Evolutionary conservation across 2,888 invertebrate genomes (phyloP), one percentile per base, ranked within the genome.

Genomic region (Eudemis profundana): DNA sequence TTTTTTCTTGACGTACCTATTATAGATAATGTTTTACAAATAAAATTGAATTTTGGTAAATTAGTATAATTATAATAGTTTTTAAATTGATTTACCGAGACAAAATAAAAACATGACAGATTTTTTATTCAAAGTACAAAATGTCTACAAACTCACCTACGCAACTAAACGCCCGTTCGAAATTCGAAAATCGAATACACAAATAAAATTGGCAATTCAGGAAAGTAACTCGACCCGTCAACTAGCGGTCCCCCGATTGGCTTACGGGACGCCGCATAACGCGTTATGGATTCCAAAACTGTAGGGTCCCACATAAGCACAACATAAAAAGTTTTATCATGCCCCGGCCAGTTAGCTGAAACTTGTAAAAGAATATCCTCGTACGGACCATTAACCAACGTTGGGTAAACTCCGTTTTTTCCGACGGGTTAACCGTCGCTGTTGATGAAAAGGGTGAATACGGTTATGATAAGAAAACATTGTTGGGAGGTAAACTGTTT

Each of bases 321-420:
- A 81, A 83, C 85, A 88, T 90, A 89, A 88, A 90, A 91, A 90
- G 82, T 90, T 90, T 88, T 88, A 88, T 90, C 87, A 86, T 83
- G 77, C 76, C 78, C 79, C 79, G 69, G 75, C 78, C 82, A 83
- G 86, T 82, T 77, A 75, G 70, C 76, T 73, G 72, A 78, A 86
- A 88, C 83, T 89, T 89, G 81, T 79, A 77, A 78, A 83, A 87
- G 84, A 84, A 84, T 84, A 84, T 85, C 83, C 76, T 83, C 82
- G 74, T 75, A 79, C 85, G 88, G 80, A 67, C 86, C 89, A 90
- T 91, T 90, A 89, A 60, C 65, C 60, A 46, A 53, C 44, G 61
- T 51, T 51, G 65, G 53, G 59, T 59, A 63, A 56, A 57, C 63
- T 56, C 56, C 38, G 29, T 50, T 57, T 64, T 65, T 57, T 53